Evolutionary conservation across 2,113 vertebrate genomes (phyloP).

Genomic region (Garra rufa): DNA sequence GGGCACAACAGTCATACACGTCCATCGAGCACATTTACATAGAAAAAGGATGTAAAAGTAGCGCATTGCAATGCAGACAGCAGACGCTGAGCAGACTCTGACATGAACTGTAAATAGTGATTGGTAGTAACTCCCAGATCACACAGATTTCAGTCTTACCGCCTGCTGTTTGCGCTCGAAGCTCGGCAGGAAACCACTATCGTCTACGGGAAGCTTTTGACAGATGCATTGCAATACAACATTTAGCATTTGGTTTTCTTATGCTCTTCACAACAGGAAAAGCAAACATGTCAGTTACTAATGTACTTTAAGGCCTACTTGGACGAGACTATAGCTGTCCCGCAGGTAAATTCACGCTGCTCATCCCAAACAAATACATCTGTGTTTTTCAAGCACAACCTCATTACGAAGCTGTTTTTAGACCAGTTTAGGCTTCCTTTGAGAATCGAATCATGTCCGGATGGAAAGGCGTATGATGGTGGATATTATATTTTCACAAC

Average conservation of each 20-base stretch:
- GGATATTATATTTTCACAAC: not conserved
- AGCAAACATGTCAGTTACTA: not conserved
- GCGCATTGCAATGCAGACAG: no score
- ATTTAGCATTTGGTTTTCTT: no score
- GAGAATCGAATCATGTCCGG: not conserved
- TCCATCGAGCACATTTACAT: no score
- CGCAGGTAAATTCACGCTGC: not conserved
- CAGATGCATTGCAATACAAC: not conserved
- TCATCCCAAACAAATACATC: not conserved
- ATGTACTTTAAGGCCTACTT: not conserved
- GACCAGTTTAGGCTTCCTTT: not conserved
- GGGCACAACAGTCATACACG: no score
- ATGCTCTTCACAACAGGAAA: not conserved
- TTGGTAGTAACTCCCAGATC: not conserved
- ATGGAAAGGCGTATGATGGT: not conserved
- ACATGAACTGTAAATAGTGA: constrained; percentile 1
- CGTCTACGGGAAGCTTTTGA: not conserved
- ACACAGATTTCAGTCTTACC: not conserved
- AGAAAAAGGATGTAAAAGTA: no score
- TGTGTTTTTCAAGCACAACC: not conserved
- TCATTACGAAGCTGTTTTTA: not conserved
- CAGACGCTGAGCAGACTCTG: not conserved
- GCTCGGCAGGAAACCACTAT: not conserved
- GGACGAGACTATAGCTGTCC: not conserved
- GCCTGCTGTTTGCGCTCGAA: not conserved